Percentiles rank a stretch among this genome's conserved stretches.
Conservation (phyloP, 2,113 vertebrate genomes). For the Colossoma macropomum region DNA sequence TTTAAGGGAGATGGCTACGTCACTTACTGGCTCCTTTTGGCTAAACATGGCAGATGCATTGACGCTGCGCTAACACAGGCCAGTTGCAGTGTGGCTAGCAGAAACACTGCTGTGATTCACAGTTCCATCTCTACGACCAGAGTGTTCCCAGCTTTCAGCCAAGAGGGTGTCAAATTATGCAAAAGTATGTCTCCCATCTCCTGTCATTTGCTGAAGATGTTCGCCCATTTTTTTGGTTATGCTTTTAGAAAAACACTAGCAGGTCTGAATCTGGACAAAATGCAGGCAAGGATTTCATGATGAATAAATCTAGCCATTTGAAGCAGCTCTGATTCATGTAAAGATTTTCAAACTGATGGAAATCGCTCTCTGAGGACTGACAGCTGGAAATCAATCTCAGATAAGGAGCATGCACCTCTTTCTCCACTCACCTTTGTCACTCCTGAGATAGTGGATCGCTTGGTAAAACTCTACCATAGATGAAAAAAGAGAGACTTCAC, state of each 20-base stretch:
- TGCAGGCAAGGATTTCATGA: constrained; percentile 56
- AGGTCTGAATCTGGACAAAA: constrained; percentile 56
- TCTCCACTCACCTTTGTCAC: constrained; percentile 68
- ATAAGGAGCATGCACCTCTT: constrained; percentile 66
- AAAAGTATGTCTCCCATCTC: constrained; percentile 70
- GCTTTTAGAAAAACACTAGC: constrained; percentile 49
- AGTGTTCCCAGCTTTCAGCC: constrained; percentile 69
- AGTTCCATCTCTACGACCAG: constrained; percentile 67
- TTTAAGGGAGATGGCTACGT: constrained; percentile 37
- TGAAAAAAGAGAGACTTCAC: constrained; percentile 66
- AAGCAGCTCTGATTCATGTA: constrained; percentile 48
- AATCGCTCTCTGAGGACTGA: constrained; percentile 70
- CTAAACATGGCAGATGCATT: constrained; percentile 53
- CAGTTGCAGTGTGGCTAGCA: constrained; percentile 59
- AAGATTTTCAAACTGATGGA: constrained; percentile 68
- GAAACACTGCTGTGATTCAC: constrained; percentile 62
- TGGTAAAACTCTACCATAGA: constrained; percentile 71
- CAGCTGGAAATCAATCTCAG: constrained; percentile 69
- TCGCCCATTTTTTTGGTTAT: constrained; percentile 54
- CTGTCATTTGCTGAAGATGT: constrained; percentile 65
- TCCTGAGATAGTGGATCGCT: constrained; percentile 70
- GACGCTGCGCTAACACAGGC: constrained; percentile 62
- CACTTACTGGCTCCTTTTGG: constrained; percentile 21
- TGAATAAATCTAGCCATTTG: constrained; percentile 14
- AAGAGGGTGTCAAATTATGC: constrained; percentile 76